Percentiles rank a stretch among this genome's conserved stretches.
phyloP scores from a whole-genome alignment of 1,140 invertebrate species.

The Helicoverpa zea region DNA sequence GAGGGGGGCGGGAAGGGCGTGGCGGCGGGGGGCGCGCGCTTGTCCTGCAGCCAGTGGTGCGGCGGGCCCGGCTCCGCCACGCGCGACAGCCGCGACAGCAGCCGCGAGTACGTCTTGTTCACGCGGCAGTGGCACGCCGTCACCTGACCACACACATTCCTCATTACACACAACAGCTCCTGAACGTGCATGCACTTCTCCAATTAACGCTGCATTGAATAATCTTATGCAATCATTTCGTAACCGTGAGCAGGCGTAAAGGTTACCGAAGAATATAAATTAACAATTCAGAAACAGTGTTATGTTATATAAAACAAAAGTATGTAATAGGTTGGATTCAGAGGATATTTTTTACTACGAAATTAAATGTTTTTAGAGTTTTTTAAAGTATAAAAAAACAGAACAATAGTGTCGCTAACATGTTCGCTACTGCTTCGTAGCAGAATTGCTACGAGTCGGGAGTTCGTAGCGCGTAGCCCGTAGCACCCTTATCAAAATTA shows the following conservation, averaged over 20 bases:
- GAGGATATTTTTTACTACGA: too few species aligned
- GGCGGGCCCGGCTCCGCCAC: conserved; percentile 75
- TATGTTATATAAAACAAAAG: neutral
- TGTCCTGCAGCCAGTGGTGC: conserved; percentile 85
- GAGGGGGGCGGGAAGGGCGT: conserved; percentile 63
- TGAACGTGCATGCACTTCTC: neutral
- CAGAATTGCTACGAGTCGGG: conserved; percentile 1
- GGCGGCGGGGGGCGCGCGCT: conserved; percentile 68
- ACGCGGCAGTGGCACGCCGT: conserved; percentile 90
- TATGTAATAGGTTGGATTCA: neutral
- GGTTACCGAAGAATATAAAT: neutral
- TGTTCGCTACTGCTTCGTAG: neutral
- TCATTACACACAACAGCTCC: neutral
- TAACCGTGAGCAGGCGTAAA: neutral
- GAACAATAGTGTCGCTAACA: neutral
- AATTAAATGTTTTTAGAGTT: too few species aligned
- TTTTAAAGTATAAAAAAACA: neutral
- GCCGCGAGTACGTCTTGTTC: conserved; percentile 89
- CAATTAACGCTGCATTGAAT: conserved; percentile 10
- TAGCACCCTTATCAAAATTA: neutral
- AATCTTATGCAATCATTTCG: conserved; percentile 19
- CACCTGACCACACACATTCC: conserved; percentile 79
- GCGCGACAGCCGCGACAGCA: conserved; percentile 81
- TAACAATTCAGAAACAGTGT: neutral
- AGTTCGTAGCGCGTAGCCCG: conserved; percentile 1